Evolutionary conservation across 2,888 invertebrate species (phyloP).

Genomic region (Endomychus coccineus): DNA sequence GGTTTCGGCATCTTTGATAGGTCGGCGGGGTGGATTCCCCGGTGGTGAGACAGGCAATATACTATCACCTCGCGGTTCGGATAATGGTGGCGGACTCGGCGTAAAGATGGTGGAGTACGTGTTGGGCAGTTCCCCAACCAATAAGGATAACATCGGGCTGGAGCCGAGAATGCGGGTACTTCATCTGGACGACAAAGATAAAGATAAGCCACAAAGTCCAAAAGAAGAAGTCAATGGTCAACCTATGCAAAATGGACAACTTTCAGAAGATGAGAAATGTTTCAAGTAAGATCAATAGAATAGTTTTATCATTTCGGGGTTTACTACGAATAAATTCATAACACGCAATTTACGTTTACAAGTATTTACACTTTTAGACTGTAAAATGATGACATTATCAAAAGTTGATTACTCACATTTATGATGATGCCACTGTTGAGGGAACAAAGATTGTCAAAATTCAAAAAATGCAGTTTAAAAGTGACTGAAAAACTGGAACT

Average conservation of each 20-base stretch:
- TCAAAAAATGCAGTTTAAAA: no score
- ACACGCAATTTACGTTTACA: no score
- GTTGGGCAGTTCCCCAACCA: constrained; percentile 83
- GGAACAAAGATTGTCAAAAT: no score
- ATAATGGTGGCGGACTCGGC: constrained; percentile 84
- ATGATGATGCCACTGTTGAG: no score
- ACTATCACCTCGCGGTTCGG: constrained; percentile 66
- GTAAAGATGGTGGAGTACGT: constrained; percentile 99
- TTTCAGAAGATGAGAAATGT: constrained; percentile 66
- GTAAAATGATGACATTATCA: no score
- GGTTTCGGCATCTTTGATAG: constrained; percentile 68
- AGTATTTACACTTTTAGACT: no score
- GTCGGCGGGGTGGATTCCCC: constrained; percentile 59
- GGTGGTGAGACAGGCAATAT: constrained; percentile 51
- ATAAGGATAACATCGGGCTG: constrained; percentile 56
- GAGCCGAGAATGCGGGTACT: constrained; percentile 60
- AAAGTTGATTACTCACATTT: no score
- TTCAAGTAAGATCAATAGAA: constrained; percentile 75
- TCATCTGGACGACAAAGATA: constrained; percentile 54
- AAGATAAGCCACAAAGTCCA: constrained; percentile 51
- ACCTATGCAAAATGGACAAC: constrained; percentile 47
- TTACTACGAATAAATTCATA: no score
- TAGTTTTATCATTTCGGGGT: no score
- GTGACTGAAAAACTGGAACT: no score
- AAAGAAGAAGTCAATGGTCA: constrained; percentile 43